A percentile compares a stretch with the other conserved stretches of the same genome.
Conservation (phyloP, 2,113 vertebrate genomes). For the Rynchops niger region DNA sequence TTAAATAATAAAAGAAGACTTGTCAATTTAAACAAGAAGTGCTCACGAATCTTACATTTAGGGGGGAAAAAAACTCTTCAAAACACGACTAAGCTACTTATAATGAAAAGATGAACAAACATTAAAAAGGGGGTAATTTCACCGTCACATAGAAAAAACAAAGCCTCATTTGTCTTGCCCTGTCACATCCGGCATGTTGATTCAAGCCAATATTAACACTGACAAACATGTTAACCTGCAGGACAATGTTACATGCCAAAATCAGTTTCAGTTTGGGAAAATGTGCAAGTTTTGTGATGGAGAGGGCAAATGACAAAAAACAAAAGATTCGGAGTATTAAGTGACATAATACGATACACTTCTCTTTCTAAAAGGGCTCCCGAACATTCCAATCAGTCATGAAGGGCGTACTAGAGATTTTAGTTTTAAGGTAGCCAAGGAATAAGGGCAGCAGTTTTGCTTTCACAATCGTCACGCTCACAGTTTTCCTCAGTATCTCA, state of each 20-base stretch:
- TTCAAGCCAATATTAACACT: conserved; percentile 46
- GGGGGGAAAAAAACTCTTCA: conserved; percentile 19
- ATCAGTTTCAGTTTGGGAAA: neutral
- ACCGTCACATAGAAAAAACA: conserved; percentile 36
- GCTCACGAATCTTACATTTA: conserved; percentile 21
- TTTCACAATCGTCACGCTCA: neutral
- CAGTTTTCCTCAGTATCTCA: neutral
- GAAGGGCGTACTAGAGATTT: neutral
- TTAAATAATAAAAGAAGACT: conserved; percentile 70
- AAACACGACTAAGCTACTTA: conserved; percentile 66
- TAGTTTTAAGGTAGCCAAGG: neutral
- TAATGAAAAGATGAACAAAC: conserved; percentile 61
- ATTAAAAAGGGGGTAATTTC: conserved; percentile 25
- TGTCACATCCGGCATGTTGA: conserved; percentile 6
- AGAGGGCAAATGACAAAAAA: neutral
- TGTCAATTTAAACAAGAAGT: conserved; percentile 63
- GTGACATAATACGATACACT: neutral
- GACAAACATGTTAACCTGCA: conserved; percentile 22
- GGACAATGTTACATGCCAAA: neutral
- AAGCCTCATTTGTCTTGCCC: conserved; percentile 53
- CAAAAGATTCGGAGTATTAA: neutral
- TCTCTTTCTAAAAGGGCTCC: neutral
- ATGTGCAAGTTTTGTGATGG: neutral
- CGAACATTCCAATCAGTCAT: neutral
- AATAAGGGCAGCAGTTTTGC: neutral